Evolutionary conservation across 2,113 vertebrate species (phyloP), one percentile per base, ranked within the genome.

Genomic region (Axis porcinus): DNA sequence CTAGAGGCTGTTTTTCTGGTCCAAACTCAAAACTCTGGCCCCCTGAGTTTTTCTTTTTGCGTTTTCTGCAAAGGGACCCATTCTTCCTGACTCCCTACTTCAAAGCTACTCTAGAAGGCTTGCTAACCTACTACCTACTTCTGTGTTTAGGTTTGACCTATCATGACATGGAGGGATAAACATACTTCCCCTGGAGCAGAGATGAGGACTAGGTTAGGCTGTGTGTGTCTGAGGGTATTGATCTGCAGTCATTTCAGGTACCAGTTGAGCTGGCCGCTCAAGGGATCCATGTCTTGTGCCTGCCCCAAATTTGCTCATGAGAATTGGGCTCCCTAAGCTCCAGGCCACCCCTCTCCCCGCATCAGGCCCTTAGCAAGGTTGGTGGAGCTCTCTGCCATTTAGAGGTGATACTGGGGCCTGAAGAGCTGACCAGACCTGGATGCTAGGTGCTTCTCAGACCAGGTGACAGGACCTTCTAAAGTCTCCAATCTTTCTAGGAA

Each of bases 181-280:
- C 81, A 47, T 76, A 21, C 55, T 43, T 25, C 10, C 21, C 4
- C 0, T 4, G 33, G 60, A 79, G 28, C 6, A 36, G 27, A 4
- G 62, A 86, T 60, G 36, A 95, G 36, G 27, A 2, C 17, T 86
- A 47, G 23, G 54, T 40, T 50, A 70, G 50, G n/a, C 30, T 36
- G 10, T 19, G 16, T 0, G 0, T 52, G 9, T 84, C 47, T 78
- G 43, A 36, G 23, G n/a, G 9, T 9, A 23, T 47, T 27, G 45
- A 83, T 15, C 17, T 27, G 9, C 13, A 23, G 54, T 67, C 86
- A 78, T 47, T 88, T 45, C 30, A 3, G 40, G 33, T 52, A 88
- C 36, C 23, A 16, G 1, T 30, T 36, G 84, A 86, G 9, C 15
- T 25, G 47, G 43, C 25, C 43, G 25, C 7, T 50, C n/a, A 23